Conservation (phyloP, 2,888 invertebrate genomes). For the Microplitis deprimator region DNA sequence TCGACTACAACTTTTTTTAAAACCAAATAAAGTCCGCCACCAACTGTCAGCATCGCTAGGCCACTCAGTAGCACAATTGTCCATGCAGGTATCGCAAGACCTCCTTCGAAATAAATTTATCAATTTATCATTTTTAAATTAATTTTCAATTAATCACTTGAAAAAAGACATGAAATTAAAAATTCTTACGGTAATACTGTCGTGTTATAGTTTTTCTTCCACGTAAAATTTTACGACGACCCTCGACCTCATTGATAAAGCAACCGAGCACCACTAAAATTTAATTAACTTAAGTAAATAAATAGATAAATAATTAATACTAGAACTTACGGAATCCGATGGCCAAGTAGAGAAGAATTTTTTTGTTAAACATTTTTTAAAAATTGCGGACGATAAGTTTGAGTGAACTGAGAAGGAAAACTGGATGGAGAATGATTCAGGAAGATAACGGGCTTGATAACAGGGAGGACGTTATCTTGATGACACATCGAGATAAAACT, state of each 20-base stretch:
- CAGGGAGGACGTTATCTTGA: slow-evolving; percentile 57
- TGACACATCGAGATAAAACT: slow-evolving; percentile 56
- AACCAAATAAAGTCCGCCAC: slow-evolving; percentile 79
- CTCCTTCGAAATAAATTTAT: slow-evolving; percentile 71
- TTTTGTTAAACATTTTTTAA: slow-evolving; percentile 56
- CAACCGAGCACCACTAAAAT: slow-evolving; percentile 78
- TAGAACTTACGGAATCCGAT: slow-evolving; percentile 65
- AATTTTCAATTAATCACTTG: slow-evolving; percentile 6
- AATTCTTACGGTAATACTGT: slow-evolving; percentile 82
- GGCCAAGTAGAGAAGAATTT: slow-evolving; percentile 59
- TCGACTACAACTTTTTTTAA: slow-evolving; percentile 81
- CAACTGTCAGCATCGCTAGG: slow-evolving; percentile 79
- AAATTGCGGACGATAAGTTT: slow-evolving; percentile 15
- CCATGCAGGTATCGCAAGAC: slow-evolving; percentile 84
- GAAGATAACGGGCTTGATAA: slow-evolving; percentile 53
- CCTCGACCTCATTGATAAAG: slow-evolving; percentile 81
- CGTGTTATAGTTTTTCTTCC: slow-evolving; percentile 86
- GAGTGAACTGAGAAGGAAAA: neutral
- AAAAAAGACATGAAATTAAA: neutral
- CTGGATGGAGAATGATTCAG: slow-evolving; percentile 27
- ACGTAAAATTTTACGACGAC: slow-evolving; percentile 83
- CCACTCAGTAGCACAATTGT: slow-evolving; percentile 81
- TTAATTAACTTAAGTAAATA: neutral
- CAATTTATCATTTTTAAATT: slow-evolving; percentile 16
- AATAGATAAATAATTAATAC: neutral